These are phyloP conservation scores for Ceuthmochares aereus DNA, from an alignment of 2,113 vertebrate genomes.

Conservation along the genomic window DNA sequence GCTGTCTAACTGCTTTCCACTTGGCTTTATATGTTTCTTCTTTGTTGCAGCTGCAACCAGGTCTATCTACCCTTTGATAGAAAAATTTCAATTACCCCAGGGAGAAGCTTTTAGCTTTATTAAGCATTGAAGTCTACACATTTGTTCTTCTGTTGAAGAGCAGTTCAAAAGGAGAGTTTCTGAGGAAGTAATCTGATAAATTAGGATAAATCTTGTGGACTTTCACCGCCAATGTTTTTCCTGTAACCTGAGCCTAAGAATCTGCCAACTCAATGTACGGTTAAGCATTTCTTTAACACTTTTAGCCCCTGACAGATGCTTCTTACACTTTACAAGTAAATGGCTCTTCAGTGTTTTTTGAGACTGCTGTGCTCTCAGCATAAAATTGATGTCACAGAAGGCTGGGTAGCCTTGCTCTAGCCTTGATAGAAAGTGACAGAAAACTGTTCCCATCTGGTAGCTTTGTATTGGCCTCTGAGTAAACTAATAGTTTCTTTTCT, in stretches of 20 bases:
- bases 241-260: constrained; percentile 72
- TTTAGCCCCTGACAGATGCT: constrained; percentile 67
- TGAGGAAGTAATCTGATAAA: constrained; percentile 84
- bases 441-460: constrained; percentile 39
- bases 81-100: constrained; percentile 82
- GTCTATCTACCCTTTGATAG: constrained; percentile 80
- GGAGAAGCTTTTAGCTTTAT: constrained; percentile 86
- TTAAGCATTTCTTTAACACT: constrained; percentile 73
- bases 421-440: constrained; percentile 28
- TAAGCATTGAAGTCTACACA: constrained; percentile 83
- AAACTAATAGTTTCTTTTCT: constrained; percentile 30
- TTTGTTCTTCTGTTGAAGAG: constrained; percentile 81
- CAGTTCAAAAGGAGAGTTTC: constrained; percentile 79
- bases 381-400: constrained; percentile 63
- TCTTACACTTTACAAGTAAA: constrained; percentile 67
- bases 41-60: constrained; percentile 82
- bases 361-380: constrained; percentile 68
- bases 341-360: constrained; percentile 69
- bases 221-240: constrained; percentile 69
- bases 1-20: constrained; percentile 82
- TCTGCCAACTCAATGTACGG: constrained; percentile 64
- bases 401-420: constrained; percentile 29
- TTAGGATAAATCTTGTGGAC: constrained; percentile 78
- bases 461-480: constrained; percentile 24
- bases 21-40: constrained; percentile 82